Base-by-base conservation (phyloP, 2,888 invertebrate species). In the Epistrophe eligans region DNA sequence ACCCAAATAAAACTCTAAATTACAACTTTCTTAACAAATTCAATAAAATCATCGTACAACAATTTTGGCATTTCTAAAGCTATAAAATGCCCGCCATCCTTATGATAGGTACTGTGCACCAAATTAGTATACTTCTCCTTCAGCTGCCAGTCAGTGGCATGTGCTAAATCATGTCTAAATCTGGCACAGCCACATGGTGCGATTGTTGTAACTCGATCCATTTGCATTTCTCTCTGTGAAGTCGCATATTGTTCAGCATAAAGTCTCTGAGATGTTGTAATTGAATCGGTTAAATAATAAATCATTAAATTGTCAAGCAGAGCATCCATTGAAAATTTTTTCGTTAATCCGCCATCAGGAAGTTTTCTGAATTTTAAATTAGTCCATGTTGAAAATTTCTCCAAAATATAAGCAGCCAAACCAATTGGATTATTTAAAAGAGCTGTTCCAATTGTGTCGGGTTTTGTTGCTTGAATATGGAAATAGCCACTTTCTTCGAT, bases 341-440 rank as follows among this genome's bases (percentile, higher is more conserved):
- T 93, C 6, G 93, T 93, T 0, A 97, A 92, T 4, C 95, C 96
- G 0, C 97, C 97, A 90, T 97, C 96, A 0, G 92, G 91, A 0
- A 94, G 92, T 0, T 92, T 90, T 19, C 92, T 93, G 90, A 93
- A 93, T 0, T 92, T 91, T 0, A 89, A 95, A 92, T 93, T 96
- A 91, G 93, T 97, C 96, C 93, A 96, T 8, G 90, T 95, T 90
- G 94, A 95, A 93, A 97, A 98, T 91, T 98, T 98, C 90, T 99
- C 98, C 13, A 99, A 92, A 72, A 98, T 96, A 90, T 98, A 99
- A 0, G 97, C 97, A 0, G 98, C 98, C 79, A 99, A 92, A 0
- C 98, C 98, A 0, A 96, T 94, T 0, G 99, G 98, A 89, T 92
- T 92, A 55, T 90, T 89, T n/a, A 90, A 90, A 9, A 93, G 84